Evolutionary conservation across 2,888 invertebrate genomes (phyloP), one percentile per base, ranked within the genome.

Genomic region (Macrophya annulata): DNA sequence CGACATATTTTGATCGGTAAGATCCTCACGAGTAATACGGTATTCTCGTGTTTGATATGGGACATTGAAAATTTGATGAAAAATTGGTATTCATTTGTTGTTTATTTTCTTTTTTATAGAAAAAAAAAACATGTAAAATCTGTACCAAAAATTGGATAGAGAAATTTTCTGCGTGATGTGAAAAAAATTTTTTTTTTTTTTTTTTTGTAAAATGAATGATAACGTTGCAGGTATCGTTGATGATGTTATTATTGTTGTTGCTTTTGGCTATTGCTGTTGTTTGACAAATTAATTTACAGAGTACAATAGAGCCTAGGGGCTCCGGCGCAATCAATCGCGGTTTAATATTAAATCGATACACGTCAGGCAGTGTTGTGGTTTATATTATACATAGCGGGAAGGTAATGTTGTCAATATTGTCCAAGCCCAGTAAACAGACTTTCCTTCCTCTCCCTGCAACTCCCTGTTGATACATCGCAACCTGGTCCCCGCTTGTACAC

Each of bases 321-420:
- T 37, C 21, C 55, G 68, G 68, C 9, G 68, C 83, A 68, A 83
- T 83, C 83, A 83, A 83, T 83, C 83, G 68, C 65, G 83, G 83
- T 83, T 83, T 83, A 71, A 68, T 83, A 68, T 68, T 71, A 83
- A 83, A 83, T 83, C 83, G 83, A 83, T 83, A 83, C 48, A 83
- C 71, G 68, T 81, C 83, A 68, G 68, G 81, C 43, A 68, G n/a
- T 71, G 68, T 65, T 83, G 68, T 83, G 45, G 40, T 83, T 51
- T 83, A 25, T 71, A 83, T 83, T 83, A 83, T 68, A 65, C 68
- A 81, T 68, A 62, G 68, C 55, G 10, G 51, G 48, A 48, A 71
- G 71, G 65, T 83, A 71, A 83, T 83, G 83, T 71, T 83, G 83
- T 83, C 83, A 83, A 83, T 83, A 83, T 83, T 83, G 83, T 83